Evolutionary conservation across 1,140 invertebrate species (phyloP).

Genomic region (Atta cephalotes): DNA sequence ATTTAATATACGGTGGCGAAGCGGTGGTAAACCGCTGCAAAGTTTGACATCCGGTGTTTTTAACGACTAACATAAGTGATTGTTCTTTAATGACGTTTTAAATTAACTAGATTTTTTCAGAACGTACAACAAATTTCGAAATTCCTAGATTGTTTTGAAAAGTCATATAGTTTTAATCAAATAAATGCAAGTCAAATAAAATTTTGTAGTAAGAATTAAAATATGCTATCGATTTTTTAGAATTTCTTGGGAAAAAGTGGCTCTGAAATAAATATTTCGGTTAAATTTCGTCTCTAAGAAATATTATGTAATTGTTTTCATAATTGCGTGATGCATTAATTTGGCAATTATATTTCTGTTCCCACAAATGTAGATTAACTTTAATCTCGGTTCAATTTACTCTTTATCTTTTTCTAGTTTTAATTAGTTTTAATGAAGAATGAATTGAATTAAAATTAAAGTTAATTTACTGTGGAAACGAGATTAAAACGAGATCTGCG

Average conservation of each 20-base stretch:
- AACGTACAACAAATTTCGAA: constrained; percentile 1
- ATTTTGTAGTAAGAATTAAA: constrained; percentile 6
- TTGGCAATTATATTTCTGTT: neutral
- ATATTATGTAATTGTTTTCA: neutral
- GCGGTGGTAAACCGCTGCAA: constrained; percentile 29
- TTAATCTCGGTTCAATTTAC: too few relatives aligned
- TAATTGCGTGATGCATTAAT: neutral
- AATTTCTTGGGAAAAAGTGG: neutral
- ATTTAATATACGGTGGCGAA: constrained; percentile 64
- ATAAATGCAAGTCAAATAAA: neutral
- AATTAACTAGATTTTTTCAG: constrained; percentile 3
- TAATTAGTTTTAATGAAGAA: too few relatives aligned
- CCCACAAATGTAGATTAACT: too few relatives aligned
- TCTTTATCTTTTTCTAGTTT: too few relatives aligned
- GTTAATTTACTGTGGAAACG: too few relatives aligned
- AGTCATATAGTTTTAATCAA: neutral
- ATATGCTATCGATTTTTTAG: neutral
- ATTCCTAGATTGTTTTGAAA: constrained; percentile 18
- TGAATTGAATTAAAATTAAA: too few relatives aligned
- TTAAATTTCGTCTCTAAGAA: constrained; percentile 10
- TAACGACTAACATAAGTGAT: constrained; percentile 26
- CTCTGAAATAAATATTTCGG: neutral
- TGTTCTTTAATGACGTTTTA: constrained; percentile 46
- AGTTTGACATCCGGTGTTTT: constrained; percentile 10
- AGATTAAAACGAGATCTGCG: too few relatives aligned